phyloP scores from a whole-genome alignment of 1,140 invertebrate genomes.

The Lordiphosa clarofinis region DNA sequence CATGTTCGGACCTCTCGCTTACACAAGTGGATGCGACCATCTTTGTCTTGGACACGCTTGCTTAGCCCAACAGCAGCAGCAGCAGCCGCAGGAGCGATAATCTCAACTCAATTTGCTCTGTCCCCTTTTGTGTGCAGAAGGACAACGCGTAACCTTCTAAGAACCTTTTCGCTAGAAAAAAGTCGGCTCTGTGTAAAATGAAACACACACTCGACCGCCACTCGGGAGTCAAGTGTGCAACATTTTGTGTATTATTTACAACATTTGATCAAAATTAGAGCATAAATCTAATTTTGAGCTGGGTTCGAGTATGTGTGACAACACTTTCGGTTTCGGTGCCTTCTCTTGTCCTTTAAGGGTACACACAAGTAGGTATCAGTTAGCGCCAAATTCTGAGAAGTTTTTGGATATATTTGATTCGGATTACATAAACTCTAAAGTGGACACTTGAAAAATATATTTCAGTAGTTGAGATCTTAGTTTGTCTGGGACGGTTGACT shows the following conservation, averaged over 20 bases:
- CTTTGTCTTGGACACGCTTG: slow-evolving; percentile 49
- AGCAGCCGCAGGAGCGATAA: slow-evolving; percentile 51
- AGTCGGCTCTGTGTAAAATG: slow-evolving; percentile 56
- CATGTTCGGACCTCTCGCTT: slow-evolving; percentile 38
- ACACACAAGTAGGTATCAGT: slow-evolving; percentile 33
- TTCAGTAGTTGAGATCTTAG: too few species aligned
- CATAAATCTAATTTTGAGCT: slow-evolving; percentile 38
- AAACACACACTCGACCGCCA: slow-evolving; percentile 29
- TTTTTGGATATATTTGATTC: slow-evolving; percentile 1
- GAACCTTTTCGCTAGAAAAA: slow-evolving; percentile 59
- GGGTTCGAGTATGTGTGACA: slow-evolving; percentile 44
- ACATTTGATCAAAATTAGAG: slow-evolving; percentile 66
- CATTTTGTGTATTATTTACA: slow-evolving; percentile 66
- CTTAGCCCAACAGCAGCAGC: slow-evolving; percentile 31
- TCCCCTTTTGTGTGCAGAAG: slow-evolving; percentile 11
- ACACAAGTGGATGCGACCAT: neutral
- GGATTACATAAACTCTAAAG: too few species aligned
- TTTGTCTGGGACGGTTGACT: too few species aligned
- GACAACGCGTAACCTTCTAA: slow-evolving; percentile 18
- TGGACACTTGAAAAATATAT: too few species aligned
- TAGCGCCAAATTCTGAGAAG: slow-evolving; percentile 51
- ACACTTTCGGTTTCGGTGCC: slow-evolving; percentile 22
- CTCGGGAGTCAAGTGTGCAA: slow-evolving; percentile 51
- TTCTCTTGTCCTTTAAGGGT: neutral
- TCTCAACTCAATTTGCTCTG: slow-evolving; percentile 67